phyloP scores from a whole-genome alignment of 2,113 vertebrate genomes.

The Ia io region DNA sequence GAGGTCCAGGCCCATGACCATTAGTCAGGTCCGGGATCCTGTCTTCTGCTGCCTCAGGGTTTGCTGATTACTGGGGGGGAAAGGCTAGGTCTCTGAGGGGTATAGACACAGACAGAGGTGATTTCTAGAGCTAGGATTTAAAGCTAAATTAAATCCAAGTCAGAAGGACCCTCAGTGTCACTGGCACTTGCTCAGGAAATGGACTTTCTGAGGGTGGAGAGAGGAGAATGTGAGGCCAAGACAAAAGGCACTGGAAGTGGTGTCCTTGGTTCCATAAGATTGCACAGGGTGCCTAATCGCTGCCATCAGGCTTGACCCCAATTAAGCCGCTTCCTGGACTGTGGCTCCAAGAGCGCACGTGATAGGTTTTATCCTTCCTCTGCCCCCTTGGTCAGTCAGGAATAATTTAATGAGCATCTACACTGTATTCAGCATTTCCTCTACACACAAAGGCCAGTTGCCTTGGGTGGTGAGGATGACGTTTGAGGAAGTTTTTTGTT shows the following conservation, averaged over 20 bases:
- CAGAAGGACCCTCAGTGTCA: not conserved
- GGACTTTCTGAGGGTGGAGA: not conserved
- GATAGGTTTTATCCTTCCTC: not conserved
- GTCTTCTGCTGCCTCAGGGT: not conserved
- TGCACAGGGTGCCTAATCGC: not conserved
- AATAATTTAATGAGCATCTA: constrained; percentile 26
- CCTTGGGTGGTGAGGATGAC: no score
- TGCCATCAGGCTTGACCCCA: not conserved
- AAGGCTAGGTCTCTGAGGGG: not conserved
- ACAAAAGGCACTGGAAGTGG: not conserved
- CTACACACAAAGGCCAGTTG: not conserved
- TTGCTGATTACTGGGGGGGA: not conserved
- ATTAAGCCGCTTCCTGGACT: not conserved
- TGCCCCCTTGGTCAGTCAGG: not conserved
- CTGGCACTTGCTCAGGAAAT: not conserved
- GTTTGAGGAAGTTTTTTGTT: not conserved
- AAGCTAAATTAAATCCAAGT: not conserved
- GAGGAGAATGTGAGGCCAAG: not conserved
- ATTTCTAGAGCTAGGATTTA: not conserved
- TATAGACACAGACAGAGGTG: not conserved
- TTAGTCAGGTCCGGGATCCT: not conserved
- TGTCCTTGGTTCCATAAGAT: not conserved
- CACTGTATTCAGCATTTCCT: not conserved
- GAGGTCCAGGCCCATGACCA: not conserved
- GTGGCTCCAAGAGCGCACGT: not conserved